A percentile compares a stretch with the other conserved stretches of the same genome.
Evolutionary conservation across 1,140 invertebrate species (phyloP).

Genomic region (Rhyacophila brunnea): DNA sequence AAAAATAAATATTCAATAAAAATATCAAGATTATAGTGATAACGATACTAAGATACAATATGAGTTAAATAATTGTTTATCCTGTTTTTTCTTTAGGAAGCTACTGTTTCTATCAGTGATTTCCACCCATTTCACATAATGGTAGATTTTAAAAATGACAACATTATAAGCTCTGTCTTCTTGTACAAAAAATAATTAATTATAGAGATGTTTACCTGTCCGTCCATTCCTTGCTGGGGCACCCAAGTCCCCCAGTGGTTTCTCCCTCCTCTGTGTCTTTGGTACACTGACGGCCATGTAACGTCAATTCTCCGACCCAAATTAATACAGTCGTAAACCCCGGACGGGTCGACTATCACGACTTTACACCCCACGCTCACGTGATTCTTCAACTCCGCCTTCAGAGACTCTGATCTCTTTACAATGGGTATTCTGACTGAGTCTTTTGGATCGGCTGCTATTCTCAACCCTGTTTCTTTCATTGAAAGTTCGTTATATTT

Average conservation of each 20-base stretch:
- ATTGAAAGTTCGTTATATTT: constrained; percentile 49
- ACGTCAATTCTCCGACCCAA: constrained; percentile 85
- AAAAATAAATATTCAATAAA: constrained; percentile 16
- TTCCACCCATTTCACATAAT: no score
- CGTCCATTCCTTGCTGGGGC: constrained; percentile 88
- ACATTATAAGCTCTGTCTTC: no score
- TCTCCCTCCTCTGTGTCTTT: constrained; percentile 80
- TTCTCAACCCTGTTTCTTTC: constrained; percentile 41
- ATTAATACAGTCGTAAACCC: constrained; percentile 85
- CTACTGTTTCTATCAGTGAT: no score
- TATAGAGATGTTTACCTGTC: constrained; percentile 61
- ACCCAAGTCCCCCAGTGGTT: constrained; percentile 88
- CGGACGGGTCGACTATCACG: constrained; percentile 57
- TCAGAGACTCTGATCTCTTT: constrained; percentile 49
- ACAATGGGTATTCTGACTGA: constrained; percentile 45
- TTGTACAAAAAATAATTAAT: no score
- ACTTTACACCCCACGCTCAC: constrained; percentile 55
- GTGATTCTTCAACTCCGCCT: constrained; percentile 54
- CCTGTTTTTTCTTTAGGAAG: no score
- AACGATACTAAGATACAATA: no score
- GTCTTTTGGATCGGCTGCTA: constrained; percentile 42
- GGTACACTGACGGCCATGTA: constrained; percentile 86
- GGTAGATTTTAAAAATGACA: no score
- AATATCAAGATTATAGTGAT: constrained; percentile 3
- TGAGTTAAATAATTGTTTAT: no score